Base-by-base conservation (phyloP, 2,797 vertebrate genomes). In the Anolis apletophallus region DNA sequence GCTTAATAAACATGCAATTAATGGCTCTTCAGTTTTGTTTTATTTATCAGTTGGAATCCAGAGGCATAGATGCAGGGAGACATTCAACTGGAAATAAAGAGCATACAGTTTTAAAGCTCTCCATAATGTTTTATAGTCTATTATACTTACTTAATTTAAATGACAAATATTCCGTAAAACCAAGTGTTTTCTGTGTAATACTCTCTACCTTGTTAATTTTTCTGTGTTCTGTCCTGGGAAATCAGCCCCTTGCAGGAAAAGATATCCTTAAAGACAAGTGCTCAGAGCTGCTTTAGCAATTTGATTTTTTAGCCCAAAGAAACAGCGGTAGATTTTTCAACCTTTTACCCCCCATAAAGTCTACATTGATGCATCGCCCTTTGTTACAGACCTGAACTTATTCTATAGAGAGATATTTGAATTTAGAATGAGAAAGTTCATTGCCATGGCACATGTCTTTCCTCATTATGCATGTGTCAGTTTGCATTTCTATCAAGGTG, bases 91-190 rank as follows among this genome's bases (percentile, higher is more conserved):
- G 14, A 74, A 61, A 54, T 64, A 73, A 75, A 34, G 26, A 83
- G 11, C 40, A 46, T 83, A 29, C 40, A 64, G 9, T 52, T 74
- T 52, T 67, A 8, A 64, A 81, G 46, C 19, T 23, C 12, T 67
- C 3, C 11, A 46, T 13, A 46, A 69, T 68, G 69, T 73, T 67
- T 72, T 69, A 26, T 10, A 59, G 1, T 23, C 34, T 54, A 14
- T 36, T 57, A 16, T 21, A 86, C 52, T 78, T 78, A 71, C 67
- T 78, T 82, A 52, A 87, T 67, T 73, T 59, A 46, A 83, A 71
- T 71, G 52, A 64, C 26, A 14, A 54, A n/a, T 14, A 71, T n/a
- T 72, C 14, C 79, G 13, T 50, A 59, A 19, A 79, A 80, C 8
- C 26, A 84, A 55, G 32, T 67, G 11, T 84, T 83, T 78, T 79